Evolutionary conservation across 2,797 vertebrate genomes (phyloP).

Genomic region (Enteromius fasciolatus): DNA sequence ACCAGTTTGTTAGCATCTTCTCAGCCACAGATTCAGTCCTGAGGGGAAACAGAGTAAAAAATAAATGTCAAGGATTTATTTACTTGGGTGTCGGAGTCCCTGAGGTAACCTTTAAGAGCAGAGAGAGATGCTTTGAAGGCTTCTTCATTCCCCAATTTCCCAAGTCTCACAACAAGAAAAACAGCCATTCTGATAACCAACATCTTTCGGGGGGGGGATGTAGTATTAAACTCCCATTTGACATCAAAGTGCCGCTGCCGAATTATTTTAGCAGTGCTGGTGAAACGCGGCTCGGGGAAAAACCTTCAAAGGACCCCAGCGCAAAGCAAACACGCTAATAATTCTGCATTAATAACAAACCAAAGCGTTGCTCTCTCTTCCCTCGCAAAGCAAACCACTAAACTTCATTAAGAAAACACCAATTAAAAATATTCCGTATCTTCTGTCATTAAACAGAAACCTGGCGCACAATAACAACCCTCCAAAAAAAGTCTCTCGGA

Average conservation of each 20-base stretch:
- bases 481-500: conserved; percentile 62
- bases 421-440: conserved; percentile 77
- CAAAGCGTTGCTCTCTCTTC: conserved; percentile 45
- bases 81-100: conserved; percentile 23
- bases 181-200: conserved; percentile 29
- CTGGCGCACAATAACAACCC: conserved; percentile 71
- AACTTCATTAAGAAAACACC: conserved; percentile 75
- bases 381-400: conserved; percentile 65
- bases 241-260: conserved; percentile 35
- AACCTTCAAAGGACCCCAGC: conserved; percentile 24
- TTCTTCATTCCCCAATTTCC: conserved; percentile 20
- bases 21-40: conserved; percentile 84
- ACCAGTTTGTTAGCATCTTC: conserved; percentile 88
- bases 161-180: conserved; percentile 20
- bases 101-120: conserved; percentile 23
- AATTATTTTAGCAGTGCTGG: conserved; percentile 22
- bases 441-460: conserved; percentile 76
- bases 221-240: conserved; percentile 47
- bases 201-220: background rate
- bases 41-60: background rate
- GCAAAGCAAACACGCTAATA: conserved; percentile 57
- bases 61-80: conserved; percentile 47
- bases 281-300: conserved; percentile 17
- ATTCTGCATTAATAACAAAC: conserved; percentile 66
- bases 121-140: conserved; percentile 24